These are phyloP conservation scores for Knipowitschia caucasica DNA, from an alignment of 2,797 vertebrate genomes.

Conservation along the genomic window DNA sequence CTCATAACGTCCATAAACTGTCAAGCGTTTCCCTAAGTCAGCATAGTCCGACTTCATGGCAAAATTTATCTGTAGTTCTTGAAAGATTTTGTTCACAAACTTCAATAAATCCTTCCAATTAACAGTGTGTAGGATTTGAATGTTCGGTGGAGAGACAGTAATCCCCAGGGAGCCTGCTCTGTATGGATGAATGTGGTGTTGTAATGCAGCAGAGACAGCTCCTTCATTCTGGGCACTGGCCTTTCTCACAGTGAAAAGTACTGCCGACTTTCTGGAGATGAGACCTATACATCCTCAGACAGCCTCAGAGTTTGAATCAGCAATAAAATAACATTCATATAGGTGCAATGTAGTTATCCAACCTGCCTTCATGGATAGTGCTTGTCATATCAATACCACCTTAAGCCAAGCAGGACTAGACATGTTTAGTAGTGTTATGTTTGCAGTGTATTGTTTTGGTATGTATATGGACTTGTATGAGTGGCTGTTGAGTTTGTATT, in stretches of 20 bases:
- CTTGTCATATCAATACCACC: too few relatives aligned
- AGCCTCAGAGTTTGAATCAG: not conserved
- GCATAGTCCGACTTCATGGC: not conserved
- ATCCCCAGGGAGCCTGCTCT: not conserved
- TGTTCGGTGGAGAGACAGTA: not conserved
- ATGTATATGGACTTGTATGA: not conserved
- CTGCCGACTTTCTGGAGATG: not conserved
- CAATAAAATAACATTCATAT: not conserved
- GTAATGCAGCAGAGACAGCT: conserved; percentile 1
- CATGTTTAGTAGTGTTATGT: too few relatives aligned
- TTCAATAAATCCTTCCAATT: conserved; percentile 4
- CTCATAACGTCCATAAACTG: not conserved
- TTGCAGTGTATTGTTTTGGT: not conserved
- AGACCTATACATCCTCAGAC: too few relatives aligned
- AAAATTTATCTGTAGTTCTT: conserved; percentile 3
- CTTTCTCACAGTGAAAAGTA: not conserved
- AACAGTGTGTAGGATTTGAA: conserved; percentile 1
- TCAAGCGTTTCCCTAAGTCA: not conserved
- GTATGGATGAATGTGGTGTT: conserved; percentile 6
- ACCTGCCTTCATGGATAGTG: not conserved
- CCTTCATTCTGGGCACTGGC: conserved; percentile 1
- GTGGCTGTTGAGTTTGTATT: not conserved
- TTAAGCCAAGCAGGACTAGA: too few relatives aligned
- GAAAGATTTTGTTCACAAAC: not conserved
- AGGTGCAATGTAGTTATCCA: not conserved